phyloP scores from a whole-genome alignment of 2,113 vertebrate species.

The Oreochromis tanganicae region DNA sequence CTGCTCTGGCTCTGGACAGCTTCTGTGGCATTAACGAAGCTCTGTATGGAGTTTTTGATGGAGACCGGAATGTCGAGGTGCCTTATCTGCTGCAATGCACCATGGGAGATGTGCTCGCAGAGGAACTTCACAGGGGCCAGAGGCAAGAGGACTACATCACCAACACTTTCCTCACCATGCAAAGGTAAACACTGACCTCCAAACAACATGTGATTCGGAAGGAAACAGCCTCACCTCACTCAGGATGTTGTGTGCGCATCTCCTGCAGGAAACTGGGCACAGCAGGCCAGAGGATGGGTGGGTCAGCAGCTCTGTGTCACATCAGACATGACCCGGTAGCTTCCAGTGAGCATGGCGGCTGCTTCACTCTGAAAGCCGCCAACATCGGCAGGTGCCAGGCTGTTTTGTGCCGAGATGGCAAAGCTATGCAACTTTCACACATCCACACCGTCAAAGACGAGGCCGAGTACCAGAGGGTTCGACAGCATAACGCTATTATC shows the following conservation, averaged over 20 bases:
- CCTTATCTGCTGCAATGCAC: conserved; percentile 96
- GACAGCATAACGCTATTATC: conserved; percentile 86
- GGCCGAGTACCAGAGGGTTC: conserved; percentile 52
- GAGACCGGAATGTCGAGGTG: conserved; percentile 92
- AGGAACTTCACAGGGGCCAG: conserved; percentile 88
- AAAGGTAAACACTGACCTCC: conserved; percentile 72
- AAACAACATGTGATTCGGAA: neutral
- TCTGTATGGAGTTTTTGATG: conserved; percentile 95
- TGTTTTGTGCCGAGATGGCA: conserved; percentile 87
- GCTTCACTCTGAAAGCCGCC: conserved; percentile 90
- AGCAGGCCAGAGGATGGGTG: conserved; percentile 93
- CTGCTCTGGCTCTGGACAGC: conserved; percentile 88
- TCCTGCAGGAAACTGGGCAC: conserved; percentile 88
- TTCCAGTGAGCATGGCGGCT: conserved; percentile 74
- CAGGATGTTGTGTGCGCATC: neutral
- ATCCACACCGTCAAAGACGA: conserved; percentile 77
- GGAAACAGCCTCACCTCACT: neutral
- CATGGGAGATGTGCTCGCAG: conserved; percentile 94
- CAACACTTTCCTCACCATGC: conserved; percentile 96
- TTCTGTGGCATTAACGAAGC: conserved; percentile 91
- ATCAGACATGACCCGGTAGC: conserved; percentile 90
- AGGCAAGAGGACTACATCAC: conserved; percentile 92
- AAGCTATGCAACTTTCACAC: conserved; percentile 84
- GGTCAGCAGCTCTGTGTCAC: conserved; percentile 91
- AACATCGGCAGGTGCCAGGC: conserved; percentile 94